These are phyloP conservation scores for Aproaerema taeniolella DNA, from an alignment of 2,888 invertebrate species.

Conservation along the genomic window DNA sequence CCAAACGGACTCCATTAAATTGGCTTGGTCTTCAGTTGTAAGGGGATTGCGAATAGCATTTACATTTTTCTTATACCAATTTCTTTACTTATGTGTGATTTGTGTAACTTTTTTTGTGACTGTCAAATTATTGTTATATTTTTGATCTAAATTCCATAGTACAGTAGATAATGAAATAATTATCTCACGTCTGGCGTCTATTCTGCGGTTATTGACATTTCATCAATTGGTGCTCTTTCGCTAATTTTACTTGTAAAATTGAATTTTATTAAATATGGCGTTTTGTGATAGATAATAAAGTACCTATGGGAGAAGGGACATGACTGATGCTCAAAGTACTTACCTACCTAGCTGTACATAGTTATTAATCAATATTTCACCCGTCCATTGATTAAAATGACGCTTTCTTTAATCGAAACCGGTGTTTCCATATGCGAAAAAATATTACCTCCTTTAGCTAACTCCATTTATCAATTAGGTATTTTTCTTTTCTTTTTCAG, in stretches of 20 bases:
- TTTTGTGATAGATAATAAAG: too few relatives aligned
- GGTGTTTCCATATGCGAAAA: conserved; percentile 5
- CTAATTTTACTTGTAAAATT: conserved; percentile 15
- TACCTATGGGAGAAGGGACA: too few relatives aligned
- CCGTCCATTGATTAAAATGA: conserved; percentile 7
- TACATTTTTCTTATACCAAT: background rate
- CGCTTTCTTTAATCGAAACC: too few relatives aligned
- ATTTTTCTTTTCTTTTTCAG: conserved; percentile 33
- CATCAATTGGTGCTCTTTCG: conserved; percentile 32
- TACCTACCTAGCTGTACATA: too few relatives aligned
- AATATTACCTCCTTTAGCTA: background rate
- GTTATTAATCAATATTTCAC: conserved; percentile 4
- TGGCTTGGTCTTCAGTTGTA: conserved; percentile 33
- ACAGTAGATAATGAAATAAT: conserved; percentile 11
- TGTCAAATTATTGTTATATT: too few relatives aligned
- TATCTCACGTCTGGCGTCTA: conserved; percentile 31
- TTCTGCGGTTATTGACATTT: conserved; percentile 44
- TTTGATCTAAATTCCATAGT: too few relatives aligned
- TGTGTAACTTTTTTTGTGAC: too few relatives aligned
- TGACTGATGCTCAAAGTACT: too few relatives aligned
- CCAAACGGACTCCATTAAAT: conserved; percentile 58
- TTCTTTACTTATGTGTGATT: background rate
- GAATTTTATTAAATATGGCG: background rate
- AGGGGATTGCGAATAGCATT: conserved; percentile 4
- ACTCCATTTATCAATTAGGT: background rate